Conservation (phyloP, 1,140 invertebrate genomes). For the Gryllus bimaculatus region DNA sequence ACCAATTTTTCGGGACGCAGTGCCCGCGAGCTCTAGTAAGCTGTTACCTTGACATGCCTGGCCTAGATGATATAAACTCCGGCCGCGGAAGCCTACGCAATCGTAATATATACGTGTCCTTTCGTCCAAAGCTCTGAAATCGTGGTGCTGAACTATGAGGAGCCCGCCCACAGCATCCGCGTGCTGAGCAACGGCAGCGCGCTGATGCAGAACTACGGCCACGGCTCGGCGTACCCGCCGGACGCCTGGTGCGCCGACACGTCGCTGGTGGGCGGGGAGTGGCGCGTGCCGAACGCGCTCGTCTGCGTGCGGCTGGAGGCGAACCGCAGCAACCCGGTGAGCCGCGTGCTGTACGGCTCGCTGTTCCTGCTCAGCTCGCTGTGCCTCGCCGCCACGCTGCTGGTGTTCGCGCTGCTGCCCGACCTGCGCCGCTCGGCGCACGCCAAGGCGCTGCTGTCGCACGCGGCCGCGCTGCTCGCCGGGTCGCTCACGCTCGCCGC, state of each 20-base stretch:
- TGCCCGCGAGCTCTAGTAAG: too few species aligned
- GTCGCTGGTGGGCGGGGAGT: not conserved
- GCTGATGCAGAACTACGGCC: not conserved
- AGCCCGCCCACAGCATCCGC: too few species aligned
- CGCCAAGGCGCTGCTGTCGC: slow-evolving; percentile 24
- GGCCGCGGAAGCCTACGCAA: too few species aligned
- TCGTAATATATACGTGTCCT: too few species aligned
- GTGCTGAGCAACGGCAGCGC: not conserved
- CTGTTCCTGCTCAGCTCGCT: slow-evolving; percentile 20
- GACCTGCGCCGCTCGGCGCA: slow-evolving; percentile 23
- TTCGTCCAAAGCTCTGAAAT: too few species aligned
- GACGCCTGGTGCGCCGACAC: not conserved
- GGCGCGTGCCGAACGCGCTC: not conserved
- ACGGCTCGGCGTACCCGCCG: not conserved
- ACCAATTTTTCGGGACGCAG: too few species aligned
- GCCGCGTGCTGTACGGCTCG: not conserved
- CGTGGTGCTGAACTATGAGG: too few species aligned
- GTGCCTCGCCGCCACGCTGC: slow-evolving; percentile 21
- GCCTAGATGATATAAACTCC: too few species aligned
- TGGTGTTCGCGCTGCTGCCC: slow-evolving; percentile 23
- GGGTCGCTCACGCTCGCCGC: slow-evolving; percentile 13
- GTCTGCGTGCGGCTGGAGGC: not conserved
- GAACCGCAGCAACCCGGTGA: not conserved
- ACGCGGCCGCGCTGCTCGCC: slow-evolving; percentile 14
- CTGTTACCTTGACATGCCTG: too few species aligned